phyloP scores from a whole-genome alignment of 2,797 vertebrate genomes.

The Oreochromis grahami region DNA sequence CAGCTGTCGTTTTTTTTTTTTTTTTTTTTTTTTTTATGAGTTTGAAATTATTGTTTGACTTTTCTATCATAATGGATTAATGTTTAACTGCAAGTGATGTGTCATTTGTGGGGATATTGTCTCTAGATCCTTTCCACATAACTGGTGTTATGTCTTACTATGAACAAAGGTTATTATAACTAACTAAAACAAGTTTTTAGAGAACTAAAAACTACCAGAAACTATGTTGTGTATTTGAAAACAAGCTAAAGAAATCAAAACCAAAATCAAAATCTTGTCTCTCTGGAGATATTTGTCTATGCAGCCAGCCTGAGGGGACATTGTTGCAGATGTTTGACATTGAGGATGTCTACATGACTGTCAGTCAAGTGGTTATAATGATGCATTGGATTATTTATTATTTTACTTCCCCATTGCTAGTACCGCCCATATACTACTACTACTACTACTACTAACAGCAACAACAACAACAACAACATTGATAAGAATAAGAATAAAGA shows the following conservation, averaged over 20 bases:
- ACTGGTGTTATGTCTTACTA: not conserved
- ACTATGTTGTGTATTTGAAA: not conserved
- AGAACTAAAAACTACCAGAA: not conserved
- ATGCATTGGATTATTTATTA: not conserved
- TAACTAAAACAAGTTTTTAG: not conserved
- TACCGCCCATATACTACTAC: not conserved
- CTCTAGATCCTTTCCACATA: not conserved
- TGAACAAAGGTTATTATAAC: not conserved
- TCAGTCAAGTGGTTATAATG: not conserved
- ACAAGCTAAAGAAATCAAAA: not conserved
- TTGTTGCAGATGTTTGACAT: not conserved
- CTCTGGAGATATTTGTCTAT: not conserved
- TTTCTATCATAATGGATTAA: not conserved
- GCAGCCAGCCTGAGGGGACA: not conserved
- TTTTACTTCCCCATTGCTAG: not conserved
- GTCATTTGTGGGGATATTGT: not conserved
- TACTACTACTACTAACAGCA: not conserved
- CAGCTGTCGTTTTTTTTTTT: not conserved
- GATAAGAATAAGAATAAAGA: not conserved
- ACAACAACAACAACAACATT: not conserved
- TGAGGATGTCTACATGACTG: not conserved
- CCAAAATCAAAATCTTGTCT: not conserved
- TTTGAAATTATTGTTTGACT: not conserved
- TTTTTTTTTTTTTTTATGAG: not conserved
- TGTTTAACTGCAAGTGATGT: not conserved